Conservation (phyloP, 2,888 invertebrate species). For the Emmelina monodactyla region DNA sequence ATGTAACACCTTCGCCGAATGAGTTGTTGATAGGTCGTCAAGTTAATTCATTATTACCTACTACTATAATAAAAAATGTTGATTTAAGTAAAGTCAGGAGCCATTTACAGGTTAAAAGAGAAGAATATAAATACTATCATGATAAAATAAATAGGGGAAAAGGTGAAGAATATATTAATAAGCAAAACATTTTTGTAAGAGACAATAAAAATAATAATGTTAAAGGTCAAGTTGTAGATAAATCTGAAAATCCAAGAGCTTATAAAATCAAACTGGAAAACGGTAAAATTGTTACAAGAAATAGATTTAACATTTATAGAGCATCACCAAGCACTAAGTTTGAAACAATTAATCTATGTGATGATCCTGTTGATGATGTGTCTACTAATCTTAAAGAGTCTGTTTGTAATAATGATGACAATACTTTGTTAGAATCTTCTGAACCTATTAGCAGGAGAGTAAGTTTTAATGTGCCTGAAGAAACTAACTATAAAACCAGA, state of each 20-base stretch:
- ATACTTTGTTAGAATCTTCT: too few species aligned
- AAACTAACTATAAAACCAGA: too few species aligned
- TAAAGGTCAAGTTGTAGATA: constrained; percentile 3
- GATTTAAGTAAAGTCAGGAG: constrained; percentile 2
- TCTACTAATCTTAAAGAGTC: too few species aligned
- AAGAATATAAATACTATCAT: constrained; percentile 7
- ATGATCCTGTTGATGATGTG: constrained; percentile 3
- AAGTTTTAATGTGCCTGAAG: too few species aligned
- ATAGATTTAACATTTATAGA: constrained; percentile 6
- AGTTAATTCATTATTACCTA: constrained; percentile 4
- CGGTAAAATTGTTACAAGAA: constrained; percentile 6
- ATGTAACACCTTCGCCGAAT: constrained; percentile 5
- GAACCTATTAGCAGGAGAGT: too few species aligned
- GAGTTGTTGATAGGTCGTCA: constrained; percentile 6
- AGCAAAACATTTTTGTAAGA: constrained; percentile 2
- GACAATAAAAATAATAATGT: constrained; percentile 8
- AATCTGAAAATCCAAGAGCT: constrained; percentile 1
- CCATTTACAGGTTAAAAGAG: background rate
- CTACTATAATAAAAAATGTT: background rate
- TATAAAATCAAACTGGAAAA: constrained; percentile 6
- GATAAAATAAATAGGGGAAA: constrained; percentile 6
- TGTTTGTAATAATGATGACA: too few species aligned
- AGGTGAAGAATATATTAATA: too few species aligned
- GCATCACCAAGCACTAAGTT: constrained; percentile 1
- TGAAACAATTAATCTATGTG: background rate